Conservation (phyloP, 1,140 invertebrate species). For the Drosophila burlai region DNA sequence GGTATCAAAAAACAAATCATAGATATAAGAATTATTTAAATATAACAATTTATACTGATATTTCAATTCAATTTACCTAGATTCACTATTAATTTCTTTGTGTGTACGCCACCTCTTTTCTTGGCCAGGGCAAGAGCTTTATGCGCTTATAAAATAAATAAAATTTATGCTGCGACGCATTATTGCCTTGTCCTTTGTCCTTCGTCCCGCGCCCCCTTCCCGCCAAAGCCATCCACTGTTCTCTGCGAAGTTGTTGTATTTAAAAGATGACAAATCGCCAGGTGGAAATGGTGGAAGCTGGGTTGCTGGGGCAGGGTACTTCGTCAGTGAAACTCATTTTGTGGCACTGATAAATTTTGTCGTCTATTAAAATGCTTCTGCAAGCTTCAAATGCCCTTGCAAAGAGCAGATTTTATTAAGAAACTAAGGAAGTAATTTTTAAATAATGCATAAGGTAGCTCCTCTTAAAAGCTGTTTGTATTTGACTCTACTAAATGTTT, state of each 20-base stretch:
- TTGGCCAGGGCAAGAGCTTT: constrained; percentile 60
- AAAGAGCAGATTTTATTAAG: neutral
- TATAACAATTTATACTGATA: neutral
- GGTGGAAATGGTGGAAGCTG: constrained; percentile 42
- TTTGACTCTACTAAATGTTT: neutral
- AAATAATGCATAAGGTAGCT: neutral
- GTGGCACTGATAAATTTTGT: constrained; percentile 83
- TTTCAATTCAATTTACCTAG: neutral
- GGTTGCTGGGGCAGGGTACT: constrained; percentile 5
- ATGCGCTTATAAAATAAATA: constrained; percentile 82
- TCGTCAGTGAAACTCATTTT: constrained; percentile 64
- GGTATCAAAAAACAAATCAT: neutral
- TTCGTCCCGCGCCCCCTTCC: constrained; percentile 7
- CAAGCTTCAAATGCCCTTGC: constrained; percentile 44
- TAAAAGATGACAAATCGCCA: constrained; percentile 84
- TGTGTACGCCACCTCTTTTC: constrained; percentile 57
- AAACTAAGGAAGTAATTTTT: neutral
- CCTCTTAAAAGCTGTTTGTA: too few relatives aligned
- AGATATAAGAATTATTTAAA: too few relatives aligned
- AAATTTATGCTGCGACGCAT: constrained; percentile 83
- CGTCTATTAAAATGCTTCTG: constrained; percentile 66
- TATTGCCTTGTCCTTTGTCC: constrained; percentile 79
- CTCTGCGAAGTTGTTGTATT: constrained; percentile 58
- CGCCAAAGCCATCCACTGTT: constrained; percentile 28
- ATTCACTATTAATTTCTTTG: neutral